Conservation (phyloP, 2,113 vertebrate species). For the Leucoraja erinaceus region DNA sequence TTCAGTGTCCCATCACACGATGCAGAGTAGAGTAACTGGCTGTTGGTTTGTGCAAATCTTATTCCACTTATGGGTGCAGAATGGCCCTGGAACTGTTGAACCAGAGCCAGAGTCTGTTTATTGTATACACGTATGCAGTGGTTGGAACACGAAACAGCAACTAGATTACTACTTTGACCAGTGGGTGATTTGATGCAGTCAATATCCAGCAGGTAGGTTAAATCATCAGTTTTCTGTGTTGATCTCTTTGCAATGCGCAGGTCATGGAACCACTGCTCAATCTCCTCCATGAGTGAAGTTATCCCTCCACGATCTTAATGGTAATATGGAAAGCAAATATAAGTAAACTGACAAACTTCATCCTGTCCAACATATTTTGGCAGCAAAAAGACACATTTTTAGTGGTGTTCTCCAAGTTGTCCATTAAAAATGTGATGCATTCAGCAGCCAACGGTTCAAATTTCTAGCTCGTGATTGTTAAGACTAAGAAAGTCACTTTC, state of each 20-base stretch:
- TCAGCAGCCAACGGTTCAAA: not conserved
- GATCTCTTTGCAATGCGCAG: conserved; percentile 65
- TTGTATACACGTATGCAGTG: conserved; percentile 63
- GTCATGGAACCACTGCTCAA: conserved; percentile 62
- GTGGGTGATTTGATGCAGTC: conserved; percentile 45
- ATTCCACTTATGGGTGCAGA: conserved; percentile 58
- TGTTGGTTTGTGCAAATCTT: conserved; percentile 55
- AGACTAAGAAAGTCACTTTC: not conserved
- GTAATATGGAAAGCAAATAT: not conserved
- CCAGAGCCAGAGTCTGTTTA: conserved; percentile 57
- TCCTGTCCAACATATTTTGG: not conserved
- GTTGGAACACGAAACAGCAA: conserved; percentile 72
- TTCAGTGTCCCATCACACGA: conserved; percentile 68
- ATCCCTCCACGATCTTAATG: not conserved
- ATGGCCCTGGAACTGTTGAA: conserved; percentile 56
- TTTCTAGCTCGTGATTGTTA: not conserved
- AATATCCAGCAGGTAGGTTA: conserved; percentile 63
- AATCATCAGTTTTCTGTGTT: conserved; percentile 47
- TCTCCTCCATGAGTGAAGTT: conserved; percentile 57
- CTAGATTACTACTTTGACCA: conserved; percentile 43
- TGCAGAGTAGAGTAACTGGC: conserved; percentile 63
- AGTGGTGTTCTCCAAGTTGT: not conserved
- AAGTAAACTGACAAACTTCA: not conserved
- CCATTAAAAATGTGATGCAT: conserved; percentile 13
- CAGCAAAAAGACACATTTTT: not conserved